Percentiles rank a stretch among this genome's conserved stretches.
These are phyloP conservation scores for Papilio machaon DNA, from an alignment of 1,140 invertebrate species.

Conservation along the genomic window DNA sequence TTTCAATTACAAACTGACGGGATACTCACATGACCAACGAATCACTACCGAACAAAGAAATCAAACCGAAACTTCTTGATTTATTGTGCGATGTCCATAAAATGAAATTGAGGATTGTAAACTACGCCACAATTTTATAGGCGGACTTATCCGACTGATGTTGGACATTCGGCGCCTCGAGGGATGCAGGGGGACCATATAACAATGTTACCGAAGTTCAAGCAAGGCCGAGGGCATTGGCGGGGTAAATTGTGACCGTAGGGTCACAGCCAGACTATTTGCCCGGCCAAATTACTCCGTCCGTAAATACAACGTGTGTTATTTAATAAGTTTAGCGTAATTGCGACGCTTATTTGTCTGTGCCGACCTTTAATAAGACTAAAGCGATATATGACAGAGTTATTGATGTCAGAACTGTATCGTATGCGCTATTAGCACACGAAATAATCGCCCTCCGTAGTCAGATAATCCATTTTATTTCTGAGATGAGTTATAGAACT, in stretches of 20 bases:
- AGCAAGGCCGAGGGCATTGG: constrained; percentile 63
- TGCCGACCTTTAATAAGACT: constrained; percentile 32
- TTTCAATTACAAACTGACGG: constrained; percentile 57
- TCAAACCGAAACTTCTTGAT: constrained; percentile 56
- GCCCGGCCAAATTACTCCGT: constrained; percentile 62
- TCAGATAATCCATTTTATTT: constrained; percentile 67
- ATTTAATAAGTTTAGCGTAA: constrained; percentile 63
- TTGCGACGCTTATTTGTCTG: constrained; percentile 43
- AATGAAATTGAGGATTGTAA: constrained; percentile 70
- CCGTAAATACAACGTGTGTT: constrained; percentile 65
- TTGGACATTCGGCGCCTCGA: constrained; percentile 64
- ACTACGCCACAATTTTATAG: constrained; percentile 66
- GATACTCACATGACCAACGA: constrained; percentile 47
- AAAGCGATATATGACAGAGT: constrained; percentile 39
- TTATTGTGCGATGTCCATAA: constrained; percentile 69
- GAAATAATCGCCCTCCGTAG: constrained; percentile 62
- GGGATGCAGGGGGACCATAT: constrained; percentile 66
- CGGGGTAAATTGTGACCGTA: constrained; percentile 72
- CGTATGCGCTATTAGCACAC: constrained; percentile 62
- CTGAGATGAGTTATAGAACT: constrained; percentile 67
- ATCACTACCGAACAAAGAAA: constrained; percentile 50
- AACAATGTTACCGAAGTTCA: constrained; percentile 75
- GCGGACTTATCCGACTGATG: constrained; percentile 66
- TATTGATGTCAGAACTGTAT: constrained; percentile 60
- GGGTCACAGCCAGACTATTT: constrained; percentile 67